A percentile compares a stretch with the other conserved stretches of the same genome.
These are phyloP conservation scores for Pollachius pollachius DNA, from an alignment of 2,113 vertebrate genomes.

Conservation along the genomic window DNA sequence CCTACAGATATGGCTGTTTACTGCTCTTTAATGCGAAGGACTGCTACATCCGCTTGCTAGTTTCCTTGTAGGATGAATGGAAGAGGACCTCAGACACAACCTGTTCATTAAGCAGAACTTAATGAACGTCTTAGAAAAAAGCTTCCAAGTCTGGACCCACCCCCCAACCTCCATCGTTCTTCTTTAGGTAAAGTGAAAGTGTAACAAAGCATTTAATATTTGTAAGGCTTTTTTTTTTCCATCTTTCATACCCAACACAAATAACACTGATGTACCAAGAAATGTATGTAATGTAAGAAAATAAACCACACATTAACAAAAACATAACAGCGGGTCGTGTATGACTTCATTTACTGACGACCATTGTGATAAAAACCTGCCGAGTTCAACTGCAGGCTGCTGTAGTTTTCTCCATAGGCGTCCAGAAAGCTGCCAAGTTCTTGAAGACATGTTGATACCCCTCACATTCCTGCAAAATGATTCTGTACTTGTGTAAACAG, in stretches of 20 bases:
- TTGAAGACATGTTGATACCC: too few species aligned
- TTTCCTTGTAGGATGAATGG: neutral
- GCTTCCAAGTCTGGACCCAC: neutral
- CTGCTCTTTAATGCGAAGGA: too few species aligned
- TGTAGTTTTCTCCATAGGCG: too few species aligned
- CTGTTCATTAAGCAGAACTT: constrained; percentile 37
- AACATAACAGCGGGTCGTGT: neutral
- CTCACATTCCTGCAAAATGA: too few species aligned
- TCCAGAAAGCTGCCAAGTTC: too few species aligned
- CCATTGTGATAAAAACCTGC: neutral
- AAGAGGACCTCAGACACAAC: constrained; percentile 28
- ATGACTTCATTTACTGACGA: constrained; percentile 7
- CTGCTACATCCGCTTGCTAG: too few species aligned
- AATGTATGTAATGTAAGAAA: constrained; percentile 56
- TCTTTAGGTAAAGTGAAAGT: constrained; percentile 15
- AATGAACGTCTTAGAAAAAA: constrained; percentile 27
- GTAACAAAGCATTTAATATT: constrained; percentile 38
- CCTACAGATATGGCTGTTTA: too few species aligned
- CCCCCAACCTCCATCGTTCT: neutral
- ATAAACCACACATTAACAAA: constrained; percentile 61
- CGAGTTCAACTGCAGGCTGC: too few species aligned
- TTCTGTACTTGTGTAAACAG: too few species aligned
- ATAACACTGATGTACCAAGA: constrained; percentile 56
- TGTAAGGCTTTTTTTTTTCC: constrained; percentile 24
- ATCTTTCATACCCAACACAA: constrained; percentile 46